These are phyloP conservation scores for Pipistrellus nathusii DNA, from an alignment of 2,797 vertebrate genomes.

Conservation along the genomic window DNA sequence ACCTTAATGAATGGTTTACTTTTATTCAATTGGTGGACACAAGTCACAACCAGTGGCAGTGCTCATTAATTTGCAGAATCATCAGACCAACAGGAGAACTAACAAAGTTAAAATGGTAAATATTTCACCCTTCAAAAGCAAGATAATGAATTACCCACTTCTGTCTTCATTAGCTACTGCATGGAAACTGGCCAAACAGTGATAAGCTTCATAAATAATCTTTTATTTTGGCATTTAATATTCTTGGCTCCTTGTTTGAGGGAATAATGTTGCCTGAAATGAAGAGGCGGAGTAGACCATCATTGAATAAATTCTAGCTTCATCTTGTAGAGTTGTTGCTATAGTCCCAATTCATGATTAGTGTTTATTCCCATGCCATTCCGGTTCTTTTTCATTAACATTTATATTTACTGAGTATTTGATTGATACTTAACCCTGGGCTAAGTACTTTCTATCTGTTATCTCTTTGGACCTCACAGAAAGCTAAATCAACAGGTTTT, in stretches of 20 bases:
- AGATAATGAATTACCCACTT: slow-evolving; percentile 65
- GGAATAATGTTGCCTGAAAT: slow-evolving; percentile 13
- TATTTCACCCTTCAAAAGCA: slow-evolving; percentile 56
- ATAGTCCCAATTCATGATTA: neutral
- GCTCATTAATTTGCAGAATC: slow-evolving; percentile 64
- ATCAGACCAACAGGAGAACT: slow-evolving; percentile 22
- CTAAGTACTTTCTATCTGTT: neutral
- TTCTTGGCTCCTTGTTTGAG: slow-evolving; percentile 17
- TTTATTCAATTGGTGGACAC: slow-evolving; percentile 12
- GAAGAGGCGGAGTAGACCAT: neutral
- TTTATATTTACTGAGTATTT: neutral
- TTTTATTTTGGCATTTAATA: slow-evolving; percentile 70
- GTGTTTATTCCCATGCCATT: neutral
- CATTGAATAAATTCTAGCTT: neutral
- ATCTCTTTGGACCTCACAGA: neutral
- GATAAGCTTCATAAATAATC: slow-evolving; percentile 62
- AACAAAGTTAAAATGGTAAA: slow-evolving; percentile 52
- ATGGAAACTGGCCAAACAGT: slow-evolving; percentile 69
- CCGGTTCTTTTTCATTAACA: neutral
- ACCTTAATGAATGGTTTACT: slow-evolving; percentile 57
- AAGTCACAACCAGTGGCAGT: slow-evolving; percentile 50
- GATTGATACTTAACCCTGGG: neutral
- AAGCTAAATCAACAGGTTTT: neutral
- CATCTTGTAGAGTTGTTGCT: neutral
- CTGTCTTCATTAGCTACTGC: slow-evolving; percentile 65